Conservation (phyloP, 2,113 vertebrate genomes). For the Sphyrna mokarran region DNA sequence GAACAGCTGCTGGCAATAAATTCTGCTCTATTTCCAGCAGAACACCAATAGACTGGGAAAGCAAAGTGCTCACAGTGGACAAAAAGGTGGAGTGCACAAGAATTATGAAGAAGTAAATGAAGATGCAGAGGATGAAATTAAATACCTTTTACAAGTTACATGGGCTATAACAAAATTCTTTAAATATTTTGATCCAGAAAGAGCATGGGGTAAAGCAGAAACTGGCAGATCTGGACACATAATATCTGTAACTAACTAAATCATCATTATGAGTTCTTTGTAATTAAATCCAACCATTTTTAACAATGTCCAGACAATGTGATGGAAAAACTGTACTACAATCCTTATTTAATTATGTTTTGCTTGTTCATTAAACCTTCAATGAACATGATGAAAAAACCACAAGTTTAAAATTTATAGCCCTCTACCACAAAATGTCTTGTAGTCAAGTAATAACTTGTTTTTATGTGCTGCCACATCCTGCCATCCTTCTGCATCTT, state of each 20-base stretch:
- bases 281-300: not conserved
- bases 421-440: slow-evolving; percentile 31
- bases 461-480: slow-evolving; percentile 35
- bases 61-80: not conserved
- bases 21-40: not conserved
- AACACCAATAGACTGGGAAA: not conserved
- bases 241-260: not conserved
- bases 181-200: not conserved
- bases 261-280: not conserved
- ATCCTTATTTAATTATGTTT: slow-evolving; percentile 27
- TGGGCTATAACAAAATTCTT: not conserved
- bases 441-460: slow-evolving; percentile 26
- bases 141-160: not conserved
- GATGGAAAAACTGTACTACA: not conserved
- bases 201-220: not conserved
- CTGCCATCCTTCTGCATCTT: slow-evolving; percentile 32
- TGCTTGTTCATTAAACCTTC: slow-evolving; percentile 3
- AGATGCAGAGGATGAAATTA: not conserved
- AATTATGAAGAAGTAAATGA: not conserved
- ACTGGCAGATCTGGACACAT: not conserved
- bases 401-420: slow-evolving; percentile 29
- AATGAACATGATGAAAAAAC: slow-evolving; percentile 16
- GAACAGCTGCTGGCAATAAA: not conserved
- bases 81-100: not conserved
- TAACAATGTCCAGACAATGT: slow-evolving; percentile 11